phyloP scores from a whole-genome alignment of 2,888 invertebrate species.

The Acrobasis suavella region DNA sequence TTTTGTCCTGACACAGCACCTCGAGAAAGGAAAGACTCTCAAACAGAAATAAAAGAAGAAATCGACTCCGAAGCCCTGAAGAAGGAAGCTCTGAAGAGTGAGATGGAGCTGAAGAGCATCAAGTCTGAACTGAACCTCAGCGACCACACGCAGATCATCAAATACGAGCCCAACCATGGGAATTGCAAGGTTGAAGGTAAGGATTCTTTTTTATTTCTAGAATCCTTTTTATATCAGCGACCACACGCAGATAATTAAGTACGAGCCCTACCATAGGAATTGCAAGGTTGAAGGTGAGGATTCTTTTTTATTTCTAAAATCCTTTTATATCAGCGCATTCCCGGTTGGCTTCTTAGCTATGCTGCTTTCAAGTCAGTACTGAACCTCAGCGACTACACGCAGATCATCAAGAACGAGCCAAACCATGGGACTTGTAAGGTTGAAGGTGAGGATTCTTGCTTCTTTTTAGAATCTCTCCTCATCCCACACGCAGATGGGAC shows the following conservation, averaged over 20 bases:
- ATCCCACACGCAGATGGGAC: too few relatives aligned
- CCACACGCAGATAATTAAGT: slow-evolving; percentile 78
- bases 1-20: slow-evolving; percentile 35
- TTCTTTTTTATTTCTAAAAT: too few relatives aligned
- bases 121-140: slow-evolving; percentile 75
- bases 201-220: too few relatives aligned
- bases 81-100: slow-evolving; percentile 64
- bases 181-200: slow-evolving; percentile 75
- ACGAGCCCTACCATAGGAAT: slow-evolving; percentile 73
- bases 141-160: slow-evolving; percentile 78
- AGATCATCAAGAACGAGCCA: slow-evolving; percentile 79
- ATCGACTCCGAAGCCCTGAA: slow-evolving; percentile 57
- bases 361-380: too few relatives aligned
- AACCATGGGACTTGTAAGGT: slow-evolving; percentile 73
- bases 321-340: too few relatives aligned
- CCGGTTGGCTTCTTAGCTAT: too few relatives aligned
- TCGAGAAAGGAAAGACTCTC: slow-evolving; percentile 53
- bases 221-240: too few relatives aligned
- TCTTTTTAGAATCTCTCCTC: too few relatives aligned
- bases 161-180: slow-evolving; percentile 75
- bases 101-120: slow-evolving; percentile 71
- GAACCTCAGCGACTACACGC: slow-evolving; percentile 76
- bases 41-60: slow-evolving; percentile 36
- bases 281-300: slow-evolving; percentile 72
- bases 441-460: slow-evolving; percentile 60